These are phyloP conservation scores for Operophtera brumata DNA, from an alignment of 2,888 invertebrate species.

Conservation along the genomic window DNA sequence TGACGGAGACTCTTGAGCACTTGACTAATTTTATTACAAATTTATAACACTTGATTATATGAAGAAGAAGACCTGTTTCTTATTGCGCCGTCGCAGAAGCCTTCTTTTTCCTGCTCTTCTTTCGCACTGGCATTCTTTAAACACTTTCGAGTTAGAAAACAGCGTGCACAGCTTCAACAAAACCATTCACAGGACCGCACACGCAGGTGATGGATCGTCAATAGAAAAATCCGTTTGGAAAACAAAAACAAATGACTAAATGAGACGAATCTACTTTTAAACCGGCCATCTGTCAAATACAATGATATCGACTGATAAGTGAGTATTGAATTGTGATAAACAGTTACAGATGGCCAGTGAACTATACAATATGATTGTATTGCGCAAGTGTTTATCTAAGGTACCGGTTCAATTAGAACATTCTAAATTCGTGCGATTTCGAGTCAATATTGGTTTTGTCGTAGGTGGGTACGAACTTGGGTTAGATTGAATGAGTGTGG, in stretches of 20 bases:
- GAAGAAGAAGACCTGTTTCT: conserved; percentile 48
- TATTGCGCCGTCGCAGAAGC: conserved; percentile 58
- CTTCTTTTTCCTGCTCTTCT: conserved; percentile 77
- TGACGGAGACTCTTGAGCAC: too few relatives aligned
- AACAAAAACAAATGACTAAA: conserved; percentile 44
- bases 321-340: conserved; percentile 64
- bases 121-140: conserved; percentile 77
- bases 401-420: conserved; percentile 47
- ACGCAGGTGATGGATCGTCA: conserved; percentile 21
- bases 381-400: conserved; percentile 53
- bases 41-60: too few relatives aligned
- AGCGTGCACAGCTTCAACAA: conserved; percentile 65
- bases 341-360: conserved; percentile 62
- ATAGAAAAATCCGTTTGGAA: conserved; percentile 35
- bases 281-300: conserved; percentile 58
- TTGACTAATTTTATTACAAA: too few relatives aligned
- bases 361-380: conserved; percentile 46
- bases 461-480: conserved; percentile 41
- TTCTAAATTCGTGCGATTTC: conserved; percentile 36
- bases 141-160: conserved; percentile 69
- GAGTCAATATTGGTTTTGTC: conserved; percentile 36
- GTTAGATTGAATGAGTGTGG: conserved; percentile 2
- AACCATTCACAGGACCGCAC: conserved; percentile 54
- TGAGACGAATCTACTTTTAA: conserved; percentile 48
- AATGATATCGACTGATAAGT: conserved; percentile 70